Evolutionary conservation across 35 echinoderm and acorn worm species (phyloP), one percentile per base, ranked within the genome.

Genomic region (Apostichopus japonicus): DNA sequence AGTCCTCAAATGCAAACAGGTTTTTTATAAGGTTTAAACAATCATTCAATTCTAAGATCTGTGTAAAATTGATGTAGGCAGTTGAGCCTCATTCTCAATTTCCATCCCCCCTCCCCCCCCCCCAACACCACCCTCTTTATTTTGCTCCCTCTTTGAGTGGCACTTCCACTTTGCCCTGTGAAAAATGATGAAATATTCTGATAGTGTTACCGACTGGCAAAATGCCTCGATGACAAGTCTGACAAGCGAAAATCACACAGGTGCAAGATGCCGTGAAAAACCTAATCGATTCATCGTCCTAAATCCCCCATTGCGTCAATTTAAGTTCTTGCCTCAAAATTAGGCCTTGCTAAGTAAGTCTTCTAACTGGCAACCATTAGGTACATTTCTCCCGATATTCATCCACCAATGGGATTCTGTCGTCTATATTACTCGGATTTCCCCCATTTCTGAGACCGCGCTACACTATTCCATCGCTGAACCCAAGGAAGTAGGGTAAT

Each of bases 401-500:
- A 75, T 75, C 71, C n/a, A 14, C 16, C 15, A 75, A 75, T 75
- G 17, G 71, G n/a, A 75, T 4, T 75, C 17, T 75, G 6, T 21
- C 71, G 71, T 23, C 15, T 23, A 75, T 75, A 61, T 75, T 75
- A 75, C 71, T 75, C 71, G 16, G 7, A 75, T 75, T n/a, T 75
- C 22, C 22, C 71, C 71, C 71, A 14, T 6, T 19, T 23, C 71
- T 75, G 17, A 19, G 16, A 75, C 17, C 4, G 15, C 16, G 17
- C 22, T 23, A 19, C 17, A 19, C 16, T 19, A 19, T 19, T 75
- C 71, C 71, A 14, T 75, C 71, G 71, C 71, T 21, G 71, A 58
- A 57, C 17, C 54, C 7, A 54, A 8, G 19, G 54, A 84, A 84
- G 54, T 84, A 58, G 81, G 81, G 81, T 84, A 84, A 84, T 84